Conservation (phyloP, 1,140 invertebrate species). For the Aphelinus certus region DNA sequence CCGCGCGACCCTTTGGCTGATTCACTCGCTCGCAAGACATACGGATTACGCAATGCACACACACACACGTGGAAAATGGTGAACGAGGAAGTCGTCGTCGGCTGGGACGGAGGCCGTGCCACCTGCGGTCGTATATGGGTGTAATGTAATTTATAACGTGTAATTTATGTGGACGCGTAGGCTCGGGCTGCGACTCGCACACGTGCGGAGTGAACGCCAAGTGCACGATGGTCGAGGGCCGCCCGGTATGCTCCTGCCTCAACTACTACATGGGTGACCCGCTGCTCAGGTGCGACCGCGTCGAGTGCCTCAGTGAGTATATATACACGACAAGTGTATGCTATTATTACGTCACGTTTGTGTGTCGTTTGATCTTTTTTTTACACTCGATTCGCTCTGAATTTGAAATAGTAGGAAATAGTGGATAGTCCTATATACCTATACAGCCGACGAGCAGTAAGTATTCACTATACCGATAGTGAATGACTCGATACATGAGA, state of each 20-base stretch:
- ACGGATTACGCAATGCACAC: not conserved
- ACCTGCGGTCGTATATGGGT: too few relatives aligned
- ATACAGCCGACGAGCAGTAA: not conserved
- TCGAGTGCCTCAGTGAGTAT: constrained; percentile 67
- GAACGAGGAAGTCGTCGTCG: not conserved
- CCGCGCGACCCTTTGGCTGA: too few relatives aligned
- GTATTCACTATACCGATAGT: not conserved
- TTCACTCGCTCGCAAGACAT: too few relatives aligned
- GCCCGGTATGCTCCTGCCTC: constrained; percentile 70
- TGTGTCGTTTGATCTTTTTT: not conserved
- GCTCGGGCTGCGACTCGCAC: constrained; percentile 54
- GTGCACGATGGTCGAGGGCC: constrained; percentile 63
- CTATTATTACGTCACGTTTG: not conserved
- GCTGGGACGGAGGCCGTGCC: too few relatives aligned
- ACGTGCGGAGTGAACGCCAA: constrained; percentile 67
- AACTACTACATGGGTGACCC: constrained; percentile 72
- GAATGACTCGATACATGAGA: not conserved
- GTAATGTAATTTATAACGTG: not conserved
- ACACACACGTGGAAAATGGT: not conserved
- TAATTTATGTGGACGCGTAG: not conserved
- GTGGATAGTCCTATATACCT: not conserved
- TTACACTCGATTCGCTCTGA: not conserved
- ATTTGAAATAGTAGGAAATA: too few relatives aligned
- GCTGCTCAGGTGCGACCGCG: constrained; percentile 63
- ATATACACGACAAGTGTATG: not conserved